Conservation (phyloP, 2,113 vertebrate genomes). For the Calidris pygmaea region DNA sequence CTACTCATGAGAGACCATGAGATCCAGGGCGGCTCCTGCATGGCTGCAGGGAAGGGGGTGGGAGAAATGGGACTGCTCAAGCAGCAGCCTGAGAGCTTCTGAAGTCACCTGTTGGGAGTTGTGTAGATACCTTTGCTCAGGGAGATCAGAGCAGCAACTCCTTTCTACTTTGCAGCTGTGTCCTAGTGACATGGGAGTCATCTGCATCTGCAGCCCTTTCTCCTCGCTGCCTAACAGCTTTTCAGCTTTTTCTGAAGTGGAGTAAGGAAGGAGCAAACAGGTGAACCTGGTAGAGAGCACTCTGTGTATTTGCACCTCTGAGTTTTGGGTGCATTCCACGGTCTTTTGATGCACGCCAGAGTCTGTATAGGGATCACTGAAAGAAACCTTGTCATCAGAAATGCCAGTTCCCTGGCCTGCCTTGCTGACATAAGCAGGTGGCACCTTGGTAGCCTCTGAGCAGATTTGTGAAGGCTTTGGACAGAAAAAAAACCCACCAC, state of each 20-base stretch:
- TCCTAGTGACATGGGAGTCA: background rate
- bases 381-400: background rate
- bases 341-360: background rate
- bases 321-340: background rate
- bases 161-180: background rate
- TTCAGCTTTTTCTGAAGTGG: background rate
- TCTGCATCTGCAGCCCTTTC: background rate
- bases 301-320: background rate
- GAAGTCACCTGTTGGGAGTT: background rate
- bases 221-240: background rate
- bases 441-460: background rate
- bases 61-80: background rate
- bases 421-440: background rate
- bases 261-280: background rate
- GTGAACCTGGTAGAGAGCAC: background rate
- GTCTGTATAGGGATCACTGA: background rate
- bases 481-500: background rate
- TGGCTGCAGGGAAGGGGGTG: background rate
- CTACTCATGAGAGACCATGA: background rate
- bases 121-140: background rate
- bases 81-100: background rate
- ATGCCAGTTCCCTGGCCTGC: background rate
- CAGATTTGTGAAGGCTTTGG: background rate
- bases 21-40: background rate
- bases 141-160: background rate